Percentiles rank a stretch among this genome's conserved stretches.
Conservation (phyloP, 2,113 vertebrate genomes). For the Brachyhypopomus gauderio region DNA sequence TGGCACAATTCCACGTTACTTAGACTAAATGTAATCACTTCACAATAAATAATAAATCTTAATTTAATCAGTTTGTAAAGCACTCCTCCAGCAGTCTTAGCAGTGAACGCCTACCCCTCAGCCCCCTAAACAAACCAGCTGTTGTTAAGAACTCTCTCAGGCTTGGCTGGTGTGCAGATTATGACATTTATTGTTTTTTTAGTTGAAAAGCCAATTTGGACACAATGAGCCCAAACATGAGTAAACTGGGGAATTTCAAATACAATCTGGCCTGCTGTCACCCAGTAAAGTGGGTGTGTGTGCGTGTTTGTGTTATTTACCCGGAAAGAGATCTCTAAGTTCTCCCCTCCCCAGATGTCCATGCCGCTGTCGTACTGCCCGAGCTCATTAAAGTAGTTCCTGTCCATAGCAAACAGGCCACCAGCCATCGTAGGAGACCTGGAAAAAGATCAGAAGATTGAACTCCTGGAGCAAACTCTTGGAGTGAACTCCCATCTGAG, state of each 20-base stretch:
- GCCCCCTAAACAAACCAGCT: background rate
- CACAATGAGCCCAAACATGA: slow-evolving; percentile 14
- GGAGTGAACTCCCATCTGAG: background rate
- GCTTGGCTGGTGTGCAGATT: background rate
- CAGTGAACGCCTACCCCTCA: background rate
- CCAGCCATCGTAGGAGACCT: slow-evolving; percentile 99
- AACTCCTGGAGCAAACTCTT: background rate
- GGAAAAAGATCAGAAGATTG: slow-evolving; percentile 11
- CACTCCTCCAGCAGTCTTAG: background rate
- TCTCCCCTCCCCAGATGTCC: slow-evolving; percentile 99
- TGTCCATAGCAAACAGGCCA: slow-evolving; percentile 94
- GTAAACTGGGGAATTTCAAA: slow-evolving; percentile 8
- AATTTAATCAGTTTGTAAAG: too few species aligned
- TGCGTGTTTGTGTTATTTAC: slow-evolving; percentile 68
- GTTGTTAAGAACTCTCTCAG: background rate
- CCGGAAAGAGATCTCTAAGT: slow-evolving; percentile 96
- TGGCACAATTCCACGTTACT: too few species aligned
- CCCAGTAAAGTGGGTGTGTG: background rate
- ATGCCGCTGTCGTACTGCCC: slow-evolving; percentile 95
- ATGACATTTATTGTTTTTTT: slow-evolving; percentile 1
- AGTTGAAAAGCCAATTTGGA: slow-evolving; percentile 19
- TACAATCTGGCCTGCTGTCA: background rate
- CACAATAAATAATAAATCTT: too few species aligned
- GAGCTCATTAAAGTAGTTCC: slow-evolving; percentile 89
- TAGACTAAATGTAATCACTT: too few species aligned